phyloP scores from a whole-genome alignment of 2,888 invertebrate species.

The Geophilus truncorum region DNA sequence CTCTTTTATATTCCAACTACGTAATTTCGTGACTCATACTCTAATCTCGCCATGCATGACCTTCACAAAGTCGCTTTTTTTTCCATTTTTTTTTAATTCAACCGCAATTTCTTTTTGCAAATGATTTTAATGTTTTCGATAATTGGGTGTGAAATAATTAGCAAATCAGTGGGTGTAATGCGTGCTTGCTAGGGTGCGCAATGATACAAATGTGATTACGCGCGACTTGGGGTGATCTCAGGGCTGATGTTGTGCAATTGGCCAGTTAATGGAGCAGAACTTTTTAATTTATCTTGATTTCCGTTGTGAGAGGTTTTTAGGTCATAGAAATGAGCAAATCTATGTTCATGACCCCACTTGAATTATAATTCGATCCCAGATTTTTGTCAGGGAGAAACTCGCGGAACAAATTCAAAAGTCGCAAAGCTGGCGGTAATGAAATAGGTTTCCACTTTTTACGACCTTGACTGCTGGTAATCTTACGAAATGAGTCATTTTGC shows the following conservation, averaged over 20 bases:
- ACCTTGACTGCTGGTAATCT: conserved; percentile 13
- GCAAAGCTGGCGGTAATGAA: not conserved
- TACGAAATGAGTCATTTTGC: not conserved
- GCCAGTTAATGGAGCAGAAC: conserved; percentile 23
- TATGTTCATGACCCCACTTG: not conserved
- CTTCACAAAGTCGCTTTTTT: not conserved
- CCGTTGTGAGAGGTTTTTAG: conserved; percentile 25
- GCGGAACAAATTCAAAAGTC: not conserved
- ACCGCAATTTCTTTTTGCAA: too few relatives aligned
- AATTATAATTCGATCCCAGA: not conserved
- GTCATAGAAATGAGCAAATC: conserved; percentile 25
- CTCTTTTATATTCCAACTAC: not conserved
- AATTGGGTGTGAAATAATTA: not conserved
- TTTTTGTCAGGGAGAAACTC: not conserved
- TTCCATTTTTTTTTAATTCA: not conserved
- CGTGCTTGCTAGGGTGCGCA: not conserved
- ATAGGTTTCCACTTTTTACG: not conserved
- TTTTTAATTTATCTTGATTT: conserved; percentile 17
- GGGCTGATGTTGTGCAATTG: conserved; percentile 21
- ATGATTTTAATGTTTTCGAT: not conserved
- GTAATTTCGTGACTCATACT: not conserved
- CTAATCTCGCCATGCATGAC: not conserved
- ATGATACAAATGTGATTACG: not conserved
- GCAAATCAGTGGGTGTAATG: conserved; percentile 6
- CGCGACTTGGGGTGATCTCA: not conserved